Evolutionary conservation across 2,888 invertebrate species (phyloP).

Genomic region (Thymelicus lineola): DNA sequence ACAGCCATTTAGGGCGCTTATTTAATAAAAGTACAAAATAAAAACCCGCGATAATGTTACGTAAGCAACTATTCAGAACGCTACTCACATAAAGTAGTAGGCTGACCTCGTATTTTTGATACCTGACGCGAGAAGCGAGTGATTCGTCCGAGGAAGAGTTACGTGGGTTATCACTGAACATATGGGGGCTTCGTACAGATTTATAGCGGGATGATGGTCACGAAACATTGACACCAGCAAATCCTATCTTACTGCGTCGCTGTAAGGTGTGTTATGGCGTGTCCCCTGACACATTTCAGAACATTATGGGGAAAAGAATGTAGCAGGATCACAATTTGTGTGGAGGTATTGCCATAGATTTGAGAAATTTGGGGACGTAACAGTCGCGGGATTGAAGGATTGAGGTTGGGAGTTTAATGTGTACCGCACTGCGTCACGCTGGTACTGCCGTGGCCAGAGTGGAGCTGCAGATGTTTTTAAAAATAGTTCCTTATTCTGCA

Average conservation of each 20-base stretch:
- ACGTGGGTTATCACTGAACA: conserved; percentile 64
- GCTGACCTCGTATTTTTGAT: conserved; percentile 50
- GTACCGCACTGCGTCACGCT: conserved; percentile 6
- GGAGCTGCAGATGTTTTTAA: neutral
- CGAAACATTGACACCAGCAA: neutral
- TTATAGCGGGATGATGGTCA: conserved; percentile 53
- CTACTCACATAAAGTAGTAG: conserved; percentile 16
- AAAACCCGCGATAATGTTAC: neutral
- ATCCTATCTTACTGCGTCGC: neutral
- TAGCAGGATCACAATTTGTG: conserved; percentile 31
- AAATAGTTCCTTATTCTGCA: too few species aligned
- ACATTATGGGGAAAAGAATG: conserved; percentile 32
- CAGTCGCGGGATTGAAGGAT: conserved; percentile 25
- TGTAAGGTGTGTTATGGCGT: conserved; percentile 6
- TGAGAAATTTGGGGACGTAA: conserved; percentile 28
- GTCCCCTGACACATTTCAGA: neutral
- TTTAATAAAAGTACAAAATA: neutral
- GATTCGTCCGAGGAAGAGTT: conserved; percentile 60
- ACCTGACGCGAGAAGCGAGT: conserved; percentile 47
- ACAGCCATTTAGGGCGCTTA: neutral
- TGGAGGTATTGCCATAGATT: conserved; percentile 32
- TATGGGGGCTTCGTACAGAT: conserved; percentile 62
- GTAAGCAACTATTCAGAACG: conserved; percentile 5
- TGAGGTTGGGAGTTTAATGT: conserved; percentile 10
- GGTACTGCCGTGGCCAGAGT: neutral